These are phyloP conservation scores for Drosophila multiciliata DNA, from an alignment of 2,888 invertebrate genomes.

Conservation along the genomic window DNA sequence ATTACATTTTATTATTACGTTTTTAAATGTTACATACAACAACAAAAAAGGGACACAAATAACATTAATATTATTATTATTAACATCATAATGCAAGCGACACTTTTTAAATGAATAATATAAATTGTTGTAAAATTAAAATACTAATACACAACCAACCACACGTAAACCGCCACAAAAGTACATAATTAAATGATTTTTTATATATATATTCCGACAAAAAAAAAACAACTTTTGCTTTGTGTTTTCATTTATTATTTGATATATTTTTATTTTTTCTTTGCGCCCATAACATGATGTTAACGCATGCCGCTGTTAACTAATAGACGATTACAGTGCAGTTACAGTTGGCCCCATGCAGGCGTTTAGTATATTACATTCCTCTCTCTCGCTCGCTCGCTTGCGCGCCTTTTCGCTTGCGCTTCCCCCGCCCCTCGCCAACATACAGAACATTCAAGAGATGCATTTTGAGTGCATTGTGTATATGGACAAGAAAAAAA, in stretches of 20 bases:
- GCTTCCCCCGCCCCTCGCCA: background rate
- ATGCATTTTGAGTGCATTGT: constrained; percentile 30
- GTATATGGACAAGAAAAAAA: background rate
- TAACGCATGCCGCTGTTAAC: constrained; percentile 26
- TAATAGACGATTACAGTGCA: constrained; percentile 7
- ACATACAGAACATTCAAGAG: constrained; percentile 17
- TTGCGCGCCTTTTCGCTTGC: background rate
- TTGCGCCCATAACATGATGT: constrained; percentile 40
- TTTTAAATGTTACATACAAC: constrained; percentile 71
- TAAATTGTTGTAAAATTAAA: constrained; percentile 47
- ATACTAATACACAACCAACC: constrained; percentile 27
- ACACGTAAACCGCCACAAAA: constrained; percentile 50
- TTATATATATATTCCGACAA: constrained; percentile 65
- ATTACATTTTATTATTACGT: constrained; percentile 64
- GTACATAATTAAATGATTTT: constrained; percentile 70
- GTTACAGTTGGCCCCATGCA: constrained; percentile 19
- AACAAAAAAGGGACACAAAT: constrained; percentile 59
- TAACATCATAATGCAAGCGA: constrained; percentile 38
- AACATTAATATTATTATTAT: constrained; percentile 48
- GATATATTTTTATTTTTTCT: constrained; percentile 18
- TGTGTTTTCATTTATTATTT: constrained; percentile 48
- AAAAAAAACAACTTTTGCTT: constrained; percentile 45
- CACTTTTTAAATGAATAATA: constrained; percentile 31
- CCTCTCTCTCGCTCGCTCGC: constrained; percentile 1
- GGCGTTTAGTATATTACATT: constrained; percentile 14